These are phyloP conservation scores for Sturmia bella DNA, from an alignment of 2,888 invertebrate species.

Conservation along the genomic window DNA sequence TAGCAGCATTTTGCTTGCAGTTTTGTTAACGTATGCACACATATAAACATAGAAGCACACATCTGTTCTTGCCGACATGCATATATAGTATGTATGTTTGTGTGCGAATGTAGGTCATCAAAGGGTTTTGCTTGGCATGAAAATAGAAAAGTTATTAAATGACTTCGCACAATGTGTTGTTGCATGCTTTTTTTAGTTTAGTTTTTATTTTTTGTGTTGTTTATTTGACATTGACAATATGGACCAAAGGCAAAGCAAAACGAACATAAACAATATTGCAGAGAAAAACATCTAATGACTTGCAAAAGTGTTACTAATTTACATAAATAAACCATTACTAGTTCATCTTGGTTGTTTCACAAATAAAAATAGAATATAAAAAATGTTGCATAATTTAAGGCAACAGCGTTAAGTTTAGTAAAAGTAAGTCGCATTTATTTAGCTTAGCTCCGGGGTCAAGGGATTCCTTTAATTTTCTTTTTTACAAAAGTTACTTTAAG, in stretches of 20 bases:
- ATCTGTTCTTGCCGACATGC: no score
- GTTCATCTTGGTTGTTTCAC: background rate
- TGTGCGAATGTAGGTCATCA: conserved; percentile 13
- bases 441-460: no score
- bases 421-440: no score
- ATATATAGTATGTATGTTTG: no score
- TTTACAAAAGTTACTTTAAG: no score
- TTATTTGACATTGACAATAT: conserved; percentile 61
- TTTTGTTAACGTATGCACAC: conserved; percentile 3
- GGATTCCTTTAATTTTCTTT: no score
- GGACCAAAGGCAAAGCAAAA: background rate
- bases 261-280: background rate
- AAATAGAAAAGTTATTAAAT: conserved; percentile 10
- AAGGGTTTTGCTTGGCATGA: conserved; percentile 23
- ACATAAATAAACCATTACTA: background rate
- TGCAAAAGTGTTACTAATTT: conserved; percentile 49
- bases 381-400: conserved; percentile 10
- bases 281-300: conserved; percentile 42
- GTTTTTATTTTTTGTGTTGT: conserved; percentile 15
- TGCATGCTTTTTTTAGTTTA: conserved; percentile 20
- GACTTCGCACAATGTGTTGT: conserved; percentile 8
- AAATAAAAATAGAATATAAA: no score
- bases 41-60: no score
- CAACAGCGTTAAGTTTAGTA: background rate
- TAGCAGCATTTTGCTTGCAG: conserved; percentile 34